Evolutionary conservation across 2,888 invertebrate genomes (phyloP).

Genomic region (Drosophila subsilvestris): DNA sequence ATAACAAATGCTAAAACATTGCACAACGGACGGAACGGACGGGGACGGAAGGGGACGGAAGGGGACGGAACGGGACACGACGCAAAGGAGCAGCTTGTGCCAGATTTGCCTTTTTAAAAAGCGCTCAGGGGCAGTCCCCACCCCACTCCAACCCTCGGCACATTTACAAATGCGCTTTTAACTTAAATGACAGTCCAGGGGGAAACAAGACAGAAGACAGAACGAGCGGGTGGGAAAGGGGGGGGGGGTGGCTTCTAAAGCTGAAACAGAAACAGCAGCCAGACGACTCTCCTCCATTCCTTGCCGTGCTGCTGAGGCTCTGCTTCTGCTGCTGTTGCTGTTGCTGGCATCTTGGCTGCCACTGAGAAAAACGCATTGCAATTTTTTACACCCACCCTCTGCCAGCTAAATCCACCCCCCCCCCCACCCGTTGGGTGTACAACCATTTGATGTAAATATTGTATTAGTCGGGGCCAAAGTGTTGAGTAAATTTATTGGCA

Average conservation of each 20-base stretch:
- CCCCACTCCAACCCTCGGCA: not conserved
- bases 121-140: constrained; percentile 49
- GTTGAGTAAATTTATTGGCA: constrained; percentile 78
- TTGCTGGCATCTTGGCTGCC: constrained; percentile 33
- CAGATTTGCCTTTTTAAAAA: constrained; percentile 71
- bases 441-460: constrained; percentile 77
- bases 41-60: constrained; percentile 13
- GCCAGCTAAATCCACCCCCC: not conserved
- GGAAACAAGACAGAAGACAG: constrained; percentile 11
- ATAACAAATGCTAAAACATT: constrained; percentile 58
- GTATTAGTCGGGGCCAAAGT: constrained; percentile 75
- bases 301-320: not conserved
- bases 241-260: constrained; percentile 5
- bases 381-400: constrained; percentile 58
- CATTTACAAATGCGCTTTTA: constrained; percentile 75
- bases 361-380: constrained; percentile 61
- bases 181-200: constrained; percentile 71
- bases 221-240: not conserved
- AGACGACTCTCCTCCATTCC: too few relatives aligned
- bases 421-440: constrained; percentile 39
- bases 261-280: constrained; percentile 22
- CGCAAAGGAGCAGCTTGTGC: constrained; percentile 55
- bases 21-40: constrained; percentile 48
- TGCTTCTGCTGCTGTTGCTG: too few relatives aligned
- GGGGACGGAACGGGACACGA: constrained; percentile 21